These are phyloP conservation scores for Daubentonia madagascariensis DNA, from an alignment of 2,113 vertebrate species.

Conservation along the genomic window DNA sequence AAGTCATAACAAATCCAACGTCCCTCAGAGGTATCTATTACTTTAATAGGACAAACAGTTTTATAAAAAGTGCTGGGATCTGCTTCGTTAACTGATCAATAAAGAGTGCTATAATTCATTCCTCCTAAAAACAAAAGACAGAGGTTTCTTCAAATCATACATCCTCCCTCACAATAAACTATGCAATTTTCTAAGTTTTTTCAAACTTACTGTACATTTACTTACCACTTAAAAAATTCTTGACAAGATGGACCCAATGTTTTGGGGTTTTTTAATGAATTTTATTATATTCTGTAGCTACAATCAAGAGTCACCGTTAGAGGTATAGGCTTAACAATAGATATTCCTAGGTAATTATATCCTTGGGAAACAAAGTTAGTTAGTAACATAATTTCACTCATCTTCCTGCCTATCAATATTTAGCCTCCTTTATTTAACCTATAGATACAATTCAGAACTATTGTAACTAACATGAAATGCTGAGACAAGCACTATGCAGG, in stretches of 20 bases:
- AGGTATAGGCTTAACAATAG: background rate
- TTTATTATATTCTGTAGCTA: background rate
- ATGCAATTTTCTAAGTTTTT: background rate
- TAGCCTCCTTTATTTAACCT: conserved; percentile 11
- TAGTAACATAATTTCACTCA: conserved; percentile 21
- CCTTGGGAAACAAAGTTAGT: conserved; percentile 19
- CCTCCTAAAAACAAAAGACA: background rate
- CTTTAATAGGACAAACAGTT: background rate
- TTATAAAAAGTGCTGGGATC: background rate
- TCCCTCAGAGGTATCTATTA: background rate
- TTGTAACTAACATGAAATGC: background rate
- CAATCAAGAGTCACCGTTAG: background rate
- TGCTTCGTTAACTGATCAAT: background rate
- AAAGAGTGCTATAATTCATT: background rate
- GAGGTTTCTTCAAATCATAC: background rate
- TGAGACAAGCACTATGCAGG: background rate
- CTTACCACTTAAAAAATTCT: background rate
- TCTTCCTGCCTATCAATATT: background rate
- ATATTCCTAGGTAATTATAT: conserved; percentile 16
- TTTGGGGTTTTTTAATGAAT: background rate
- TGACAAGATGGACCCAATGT: background rate
- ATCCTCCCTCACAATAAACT: background rate
- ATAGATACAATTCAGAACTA: background rate
- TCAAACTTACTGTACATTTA: conserved; percentile 24
- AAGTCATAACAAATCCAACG: background rate